A percentile compares a stretch with the other conserved stretches of the same genome.
phyloP scores from a whole-genome alignment of 2,113 vertebrate genomes.

The Ptilonorhynchus violaceus region DNA sequence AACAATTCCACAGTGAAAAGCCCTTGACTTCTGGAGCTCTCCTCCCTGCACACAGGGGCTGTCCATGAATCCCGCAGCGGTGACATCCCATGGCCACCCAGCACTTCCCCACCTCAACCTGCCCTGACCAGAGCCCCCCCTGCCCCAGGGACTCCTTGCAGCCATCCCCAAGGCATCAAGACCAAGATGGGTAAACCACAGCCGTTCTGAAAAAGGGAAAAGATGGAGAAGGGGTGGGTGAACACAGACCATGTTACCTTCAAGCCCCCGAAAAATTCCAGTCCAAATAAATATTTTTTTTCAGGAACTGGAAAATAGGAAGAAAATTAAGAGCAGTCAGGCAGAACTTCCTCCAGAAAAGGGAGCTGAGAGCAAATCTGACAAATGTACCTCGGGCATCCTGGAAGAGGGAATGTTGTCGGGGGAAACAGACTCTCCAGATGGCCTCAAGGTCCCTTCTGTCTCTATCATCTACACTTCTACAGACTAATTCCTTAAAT shows the following conservation, averaged over 20 bases:
- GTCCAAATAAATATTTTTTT: not conserved
- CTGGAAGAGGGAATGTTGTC: not conserved
- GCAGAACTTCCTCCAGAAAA: not conserved
- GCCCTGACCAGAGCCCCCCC: not conserved
- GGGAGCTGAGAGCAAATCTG: not conserved
- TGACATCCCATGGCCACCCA: not conserved
- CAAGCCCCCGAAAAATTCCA: not conserved
- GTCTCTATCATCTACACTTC: not conserved
- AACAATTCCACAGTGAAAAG: not conserved
- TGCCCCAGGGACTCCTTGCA: not conserved
- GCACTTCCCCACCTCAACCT: no score
- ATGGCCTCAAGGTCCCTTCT: constrained; percentile 10
- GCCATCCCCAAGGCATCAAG: not conserved
- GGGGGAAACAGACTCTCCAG: not conserved
- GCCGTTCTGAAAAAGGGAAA: not conserved
- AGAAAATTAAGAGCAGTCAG: not conserved
- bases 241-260: not conserved
- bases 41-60: not conserved
- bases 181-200: not conserved
- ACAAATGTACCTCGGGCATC: not conserved
- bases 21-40: not conserved
- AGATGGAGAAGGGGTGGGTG: not conserved
- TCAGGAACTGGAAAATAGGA: not conserved
- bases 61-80: rapidly evolving
- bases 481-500: not conserved